Percentiles rank a stretch among this genome's conserved stretches.
phyloP scores from a whole-genome alignment of 2,888 invertebrate genomes.

The Branchellion lobata region DNA sequence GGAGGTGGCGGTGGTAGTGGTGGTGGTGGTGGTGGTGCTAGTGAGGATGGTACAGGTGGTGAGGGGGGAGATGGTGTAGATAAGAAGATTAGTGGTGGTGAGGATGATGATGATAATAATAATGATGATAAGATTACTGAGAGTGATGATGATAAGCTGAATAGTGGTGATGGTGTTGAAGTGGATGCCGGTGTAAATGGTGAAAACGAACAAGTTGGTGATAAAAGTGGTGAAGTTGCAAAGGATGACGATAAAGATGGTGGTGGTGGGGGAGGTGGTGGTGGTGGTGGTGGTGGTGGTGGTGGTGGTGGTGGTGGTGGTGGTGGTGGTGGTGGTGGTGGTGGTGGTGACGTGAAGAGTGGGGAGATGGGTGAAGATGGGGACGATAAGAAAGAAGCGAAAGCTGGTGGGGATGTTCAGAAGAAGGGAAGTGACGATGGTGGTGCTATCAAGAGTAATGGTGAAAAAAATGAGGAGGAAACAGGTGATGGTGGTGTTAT shows the following conservation, averaged over 20 bases:
- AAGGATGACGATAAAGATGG: conserved; percentile 13
- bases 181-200: conserved; percentile 23
- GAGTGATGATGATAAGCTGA: not conserved
- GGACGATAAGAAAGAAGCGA: not conserved
- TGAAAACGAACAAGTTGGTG: conserved; percentile 27
- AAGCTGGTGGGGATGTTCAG: not conserved
- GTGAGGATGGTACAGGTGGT: conserved; percentile 6
- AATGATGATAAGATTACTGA: conserved; percentile 10
- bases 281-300: conserved; percentile 19
- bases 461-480: not conserved
- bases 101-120: not conserved
- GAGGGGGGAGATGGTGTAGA: conserved; percentile 5
- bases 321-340: conserved; percentile 26
- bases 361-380: not conserved
- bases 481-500: conserved; percentile 6
- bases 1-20: conserved; percentile 2
- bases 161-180: conserved; percentile 25
- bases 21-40: not conserved
- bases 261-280: not conserved
- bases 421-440: conserved; percentile 15
- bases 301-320: conserved; percentile 20
- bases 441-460: conserved; percentile 13
- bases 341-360: not conserved
- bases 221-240: conserved; percentile 1
- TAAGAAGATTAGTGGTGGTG: not conserved